Evolutionary conservation across 2,113 vertebrate species (phyloP).

Genomic region (Chamaetylas fuelleborni): DNA sequence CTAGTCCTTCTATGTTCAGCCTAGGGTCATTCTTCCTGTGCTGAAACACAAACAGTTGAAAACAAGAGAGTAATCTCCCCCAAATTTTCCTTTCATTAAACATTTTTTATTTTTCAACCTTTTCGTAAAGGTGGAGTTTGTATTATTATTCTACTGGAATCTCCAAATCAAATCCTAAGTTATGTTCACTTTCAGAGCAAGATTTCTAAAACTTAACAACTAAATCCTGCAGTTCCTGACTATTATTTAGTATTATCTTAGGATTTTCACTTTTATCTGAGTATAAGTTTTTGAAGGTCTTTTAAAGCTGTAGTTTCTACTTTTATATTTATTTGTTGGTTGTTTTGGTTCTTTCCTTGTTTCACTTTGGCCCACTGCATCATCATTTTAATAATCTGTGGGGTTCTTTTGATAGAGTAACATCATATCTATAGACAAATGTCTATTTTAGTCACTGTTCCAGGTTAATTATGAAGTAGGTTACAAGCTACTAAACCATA

Average conservation of each 20-base stretch:
- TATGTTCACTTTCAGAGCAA: background rate
- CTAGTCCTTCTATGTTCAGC: background rate
- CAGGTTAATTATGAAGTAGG: background rate
- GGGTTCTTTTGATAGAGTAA: background rate
- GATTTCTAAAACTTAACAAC: background rate
- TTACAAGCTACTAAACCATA: background rate
- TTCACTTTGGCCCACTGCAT: background rate
- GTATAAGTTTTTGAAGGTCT: background rate
- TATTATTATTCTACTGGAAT: background rate
- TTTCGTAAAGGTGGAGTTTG: background rate
- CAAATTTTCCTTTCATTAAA: background rate
- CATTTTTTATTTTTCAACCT: background rate
- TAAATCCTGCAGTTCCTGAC: background rate
- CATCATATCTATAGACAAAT: background rate
- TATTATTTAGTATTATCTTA: background rate
- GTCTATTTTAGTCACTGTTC: background rate
- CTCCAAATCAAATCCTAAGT: background rate
- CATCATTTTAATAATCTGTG: background rate
- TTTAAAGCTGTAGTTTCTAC: background rate
- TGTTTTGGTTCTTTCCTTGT: background rate
- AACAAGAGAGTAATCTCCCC: background rate
- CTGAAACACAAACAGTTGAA: background rate
- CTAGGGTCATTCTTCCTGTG: background rate
- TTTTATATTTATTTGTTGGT: background rate
- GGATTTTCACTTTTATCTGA: background rate